Percentiles rank a stretch among this genome's conserved stretches.
Evolutionary conservation across 2,888 invertebrate species (phyloP).

Genomic region (Cataglyphis rosenhaueri): DNA sequence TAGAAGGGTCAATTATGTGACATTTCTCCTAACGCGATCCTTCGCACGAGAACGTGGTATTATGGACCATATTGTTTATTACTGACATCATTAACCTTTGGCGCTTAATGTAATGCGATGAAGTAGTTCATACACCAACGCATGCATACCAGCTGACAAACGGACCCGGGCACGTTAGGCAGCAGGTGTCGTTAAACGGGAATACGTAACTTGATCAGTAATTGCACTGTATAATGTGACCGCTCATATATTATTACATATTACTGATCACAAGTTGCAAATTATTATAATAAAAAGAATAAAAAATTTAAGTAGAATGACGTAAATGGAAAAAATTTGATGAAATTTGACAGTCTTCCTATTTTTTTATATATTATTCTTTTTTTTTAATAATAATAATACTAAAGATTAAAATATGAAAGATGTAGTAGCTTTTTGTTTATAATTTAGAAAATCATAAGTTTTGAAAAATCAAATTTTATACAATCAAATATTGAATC

Average conservation of each 20-base stretch:
- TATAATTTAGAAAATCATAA: background rate
- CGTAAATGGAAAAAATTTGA: background rate
- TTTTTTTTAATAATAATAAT: background rate
- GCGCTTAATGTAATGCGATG: slow-evolving; percentile 30
- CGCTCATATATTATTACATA: background rate
- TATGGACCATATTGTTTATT: slow-evolving; percentile 33
- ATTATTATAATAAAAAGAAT: background rate
- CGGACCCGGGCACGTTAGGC: background rate
- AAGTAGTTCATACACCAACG: slow-evolving; percentile 1
- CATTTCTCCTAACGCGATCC: slow-evolving; percentile 5
- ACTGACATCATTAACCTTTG: slow-evolving; percentile 44
- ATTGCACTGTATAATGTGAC: background rate
- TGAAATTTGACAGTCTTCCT: background rate
- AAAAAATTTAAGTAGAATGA: background rate
- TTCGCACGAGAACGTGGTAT: slow-evolving; percentile 11
- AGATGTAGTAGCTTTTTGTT: background rate
- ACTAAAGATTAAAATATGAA: background rate
- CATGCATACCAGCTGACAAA: background rate
- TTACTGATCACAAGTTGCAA: background rate
- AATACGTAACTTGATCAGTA: slow-evolving; percentile 12
- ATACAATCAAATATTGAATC: background rate
- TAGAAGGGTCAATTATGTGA: slow-evolving; percentile 39
- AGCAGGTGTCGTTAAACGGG: slow-evolving; percentile 21
- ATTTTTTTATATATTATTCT: background rate
- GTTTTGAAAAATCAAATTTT: background rate